Evolutionary conservation across 2,113 vertebrate species (phyloP).

Genomic region (Xiphophorus hellerii): DNA sequence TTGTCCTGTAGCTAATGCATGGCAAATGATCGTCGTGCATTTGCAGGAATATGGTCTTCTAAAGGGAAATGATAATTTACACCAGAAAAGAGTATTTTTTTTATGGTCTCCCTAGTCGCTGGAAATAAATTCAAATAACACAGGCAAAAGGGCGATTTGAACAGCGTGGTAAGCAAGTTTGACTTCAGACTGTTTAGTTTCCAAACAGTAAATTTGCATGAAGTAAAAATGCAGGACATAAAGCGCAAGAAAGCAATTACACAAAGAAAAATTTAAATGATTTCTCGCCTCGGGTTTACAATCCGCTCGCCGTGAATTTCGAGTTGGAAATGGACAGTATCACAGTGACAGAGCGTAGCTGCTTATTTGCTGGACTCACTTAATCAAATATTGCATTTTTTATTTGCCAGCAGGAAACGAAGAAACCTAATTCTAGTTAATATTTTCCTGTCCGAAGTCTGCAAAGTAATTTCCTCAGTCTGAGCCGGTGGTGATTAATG

Average conservation of each 20-base stretch:
- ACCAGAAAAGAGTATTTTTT: constrained; percentile 48
- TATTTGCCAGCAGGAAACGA: constrained; percentile 33
- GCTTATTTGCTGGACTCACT: constrained; percentile 29
- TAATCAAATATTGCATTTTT: constrained; percentile 37
- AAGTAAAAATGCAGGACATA: constrained; percentile 49
- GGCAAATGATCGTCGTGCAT: constrained; percentile 64
- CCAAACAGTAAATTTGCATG: constrained; percentile 57
- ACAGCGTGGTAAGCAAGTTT: constrained; percentile 40
- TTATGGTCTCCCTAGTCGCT: constrained; percentile 48
- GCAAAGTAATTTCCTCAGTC: constrained; percentile 46
- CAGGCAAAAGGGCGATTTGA: constrained; percentile 46
- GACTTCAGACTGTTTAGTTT: constrained; percentile 66
- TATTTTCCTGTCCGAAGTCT: constrained; percentile 15
- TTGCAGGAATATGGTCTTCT: constrained; percentile 58
- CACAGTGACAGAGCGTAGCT: constrained; percentile 16
- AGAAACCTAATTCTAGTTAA: constrained; percentile 22
- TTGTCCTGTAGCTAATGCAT: constrained; percentile 69
- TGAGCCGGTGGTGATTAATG: constrained; percentile 68
- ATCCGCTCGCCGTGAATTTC: constrained; percentile 9
- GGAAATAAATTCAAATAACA: constrained; percentile 70
- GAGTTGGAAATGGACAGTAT: constrained; percentile 25
- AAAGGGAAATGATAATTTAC: constrained; percentile 62
- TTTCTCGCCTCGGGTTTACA: constrained; percentile 43
- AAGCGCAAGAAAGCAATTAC: constrained; percentile 54
- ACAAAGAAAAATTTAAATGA: constrained; percentile 37